phyloP scores from a whole-genome alignment of 2,113 vertebrate species.

The Bolborhynchus lineola region DNA sequence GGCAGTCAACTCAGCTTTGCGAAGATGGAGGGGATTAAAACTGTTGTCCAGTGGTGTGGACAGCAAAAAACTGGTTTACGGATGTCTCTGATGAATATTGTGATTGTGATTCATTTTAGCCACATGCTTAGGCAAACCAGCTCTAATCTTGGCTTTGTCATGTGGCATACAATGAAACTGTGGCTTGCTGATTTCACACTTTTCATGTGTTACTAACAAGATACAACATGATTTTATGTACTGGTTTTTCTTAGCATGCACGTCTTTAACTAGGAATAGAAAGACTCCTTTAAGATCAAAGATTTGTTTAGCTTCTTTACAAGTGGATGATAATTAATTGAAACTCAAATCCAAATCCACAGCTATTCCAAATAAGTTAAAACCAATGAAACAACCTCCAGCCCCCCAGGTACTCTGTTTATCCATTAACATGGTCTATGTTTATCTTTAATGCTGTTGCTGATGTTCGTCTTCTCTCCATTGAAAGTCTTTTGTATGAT shows the following conservation, averaged over 20 bases:
- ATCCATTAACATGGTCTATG: not conserved
- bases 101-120: not conserved
- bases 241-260: not conserved
- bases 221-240: not conserved
- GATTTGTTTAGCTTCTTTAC: not conserved
- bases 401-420: not conserved
- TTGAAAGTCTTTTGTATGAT: not conserved
- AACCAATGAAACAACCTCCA: not conserved
- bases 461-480: not conserved
- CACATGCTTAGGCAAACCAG: rapidly evolving
- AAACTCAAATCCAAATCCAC: not conserved
- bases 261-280: not conserved
- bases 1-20: not conserved
- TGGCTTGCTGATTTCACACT: not conserved
- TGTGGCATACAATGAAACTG: rapidly evolving
- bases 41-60: not conserved
- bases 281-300: slow-evolving; percentile 6
- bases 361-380: not conserved
- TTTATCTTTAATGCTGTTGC: not conserved
- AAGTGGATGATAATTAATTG: not conserved
- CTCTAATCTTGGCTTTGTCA: not conserved
- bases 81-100: not conserved
- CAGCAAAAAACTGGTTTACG: not conserved
- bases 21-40: not conserved
- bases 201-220: not conserved